Conservation (phyloP, 1,140 invertebrate species). For the Gonioctena quinquepunctata region DNA sequence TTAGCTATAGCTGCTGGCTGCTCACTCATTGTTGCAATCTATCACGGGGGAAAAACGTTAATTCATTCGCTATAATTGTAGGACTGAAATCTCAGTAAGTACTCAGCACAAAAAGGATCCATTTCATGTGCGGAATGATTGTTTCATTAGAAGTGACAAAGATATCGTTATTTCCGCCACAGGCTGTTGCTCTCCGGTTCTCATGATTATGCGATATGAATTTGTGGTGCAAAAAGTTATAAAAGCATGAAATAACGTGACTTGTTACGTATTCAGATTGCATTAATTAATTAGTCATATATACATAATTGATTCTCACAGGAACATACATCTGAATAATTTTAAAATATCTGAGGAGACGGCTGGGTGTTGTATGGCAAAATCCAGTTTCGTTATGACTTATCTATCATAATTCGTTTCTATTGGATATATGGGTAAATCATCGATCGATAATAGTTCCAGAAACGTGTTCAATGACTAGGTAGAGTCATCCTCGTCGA, state of each 20-base stretch:
- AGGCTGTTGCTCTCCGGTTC: not conserved
- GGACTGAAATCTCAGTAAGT: not conserved
- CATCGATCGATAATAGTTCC: too few species aligned
- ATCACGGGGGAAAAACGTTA: not conserved
- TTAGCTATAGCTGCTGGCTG: too few species aligned
- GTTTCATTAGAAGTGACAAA: not conserved
- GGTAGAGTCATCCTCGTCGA: too few species aligned
- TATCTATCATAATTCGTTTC: too few species aligned
- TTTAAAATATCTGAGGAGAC: too few species aligned
- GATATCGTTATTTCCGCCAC: not conserved
- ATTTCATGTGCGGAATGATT: not conserved
- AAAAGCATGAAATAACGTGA: not conserved
- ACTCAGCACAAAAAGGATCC: not conserved
- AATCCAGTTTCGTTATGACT: too few species aligned
- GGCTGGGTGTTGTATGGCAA: too few species aligned
- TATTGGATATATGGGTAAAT: too few species aligned
- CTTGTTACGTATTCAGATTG: not conserved
- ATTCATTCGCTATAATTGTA: not conserved
- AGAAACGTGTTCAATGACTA: too few species aligned
- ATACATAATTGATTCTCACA: not conserved
- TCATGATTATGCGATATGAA: not conserved
- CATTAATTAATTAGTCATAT: not conserved
- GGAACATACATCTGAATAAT: too few species aligned
- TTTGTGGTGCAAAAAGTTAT: not conserved
- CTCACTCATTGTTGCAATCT: too few species aligned